These are phyloP conservation scores for Strigamia maritima DNA, from an alignment of 2,888 invertebrate genomes.

Conservation along the genomic window DNA sequence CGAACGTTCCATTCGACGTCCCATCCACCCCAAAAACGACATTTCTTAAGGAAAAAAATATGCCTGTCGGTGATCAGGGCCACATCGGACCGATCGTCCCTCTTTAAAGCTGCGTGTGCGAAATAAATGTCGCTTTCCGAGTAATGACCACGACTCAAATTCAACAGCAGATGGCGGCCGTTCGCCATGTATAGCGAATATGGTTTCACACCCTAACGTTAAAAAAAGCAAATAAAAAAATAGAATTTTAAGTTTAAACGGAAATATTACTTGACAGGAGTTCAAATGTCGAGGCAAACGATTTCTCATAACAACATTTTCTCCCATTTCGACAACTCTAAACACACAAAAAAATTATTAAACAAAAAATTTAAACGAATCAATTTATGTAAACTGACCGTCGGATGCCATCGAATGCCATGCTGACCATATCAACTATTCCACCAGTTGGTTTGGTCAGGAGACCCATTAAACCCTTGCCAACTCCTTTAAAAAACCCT, in stretches of 20 bases:
- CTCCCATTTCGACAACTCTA: constrained; percentile 64
- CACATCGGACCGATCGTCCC: constrained; percentile 63
- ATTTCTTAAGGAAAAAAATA: constrained; percentile 68
- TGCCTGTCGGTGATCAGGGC: constrained; percentile 68
- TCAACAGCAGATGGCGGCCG: constrained; percentile 64
- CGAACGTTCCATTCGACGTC: constrained; percentile 72
- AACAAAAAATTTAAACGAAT: constrained; percentile 19
- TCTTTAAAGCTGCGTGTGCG: constrained; percentile 64
- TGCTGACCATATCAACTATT: constrained; percentile 61
- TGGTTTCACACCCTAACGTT: constrained; percentile 65
- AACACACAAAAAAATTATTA: neutral
- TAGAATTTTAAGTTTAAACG: neutral
- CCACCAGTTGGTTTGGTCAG: constrained; percentile 61
- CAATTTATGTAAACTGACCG: constrained; percentile 51
- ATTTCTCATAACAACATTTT: constrained; percentile 62
- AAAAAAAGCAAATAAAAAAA: constrained; percentile 24
- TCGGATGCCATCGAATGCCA: constrained; percentile 66
- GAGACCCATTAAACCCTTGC: constrained; percentile 66
- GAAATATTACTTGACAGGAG: constrained; percentile 59
- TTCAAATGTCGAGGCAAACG: constrained; percentile 69
- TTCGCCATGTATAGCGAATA: constrained; percentile 69
- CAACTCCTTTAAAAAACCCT: constrained; percentile 66
- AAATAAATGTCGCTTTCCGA: constrained; percentile 66
- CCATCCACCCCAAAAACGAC: constrained; percentile 68
- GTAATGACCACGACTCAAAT: constrained; percentile 64